phyloP scores from a whole-genome alignment of 2,797 vertebrate species.

The Oreochromis mossambicus region DNA sequence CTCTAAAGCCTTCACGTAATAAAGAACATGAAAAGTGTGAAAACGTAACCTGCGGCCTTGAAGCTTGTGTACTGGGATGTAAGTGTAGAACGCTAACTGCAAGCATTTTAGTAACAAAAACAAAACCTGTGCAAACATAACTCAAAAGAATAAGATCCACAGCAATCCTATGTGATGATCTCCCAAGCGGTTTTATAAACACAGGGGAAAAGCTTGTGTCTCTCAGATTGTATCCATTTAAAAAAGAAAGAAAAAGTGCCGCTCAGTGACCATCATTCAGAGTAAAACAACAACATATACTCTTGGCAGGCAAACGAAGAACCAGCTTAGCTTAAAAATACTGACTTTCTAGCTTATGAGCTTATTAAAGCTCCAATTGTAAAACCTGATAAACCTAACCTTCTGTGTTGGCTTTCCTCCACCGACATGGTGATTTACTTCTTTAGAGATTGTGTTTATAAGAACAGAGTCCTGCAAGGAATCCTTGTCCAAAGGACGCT shows the following conservation, averaged over 20 bases:
- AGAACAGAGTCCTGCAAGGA: conserved; percentile 32
- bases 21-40: background rate
- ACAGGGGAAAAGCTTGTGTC: background rate
- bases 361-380: conserved; percentile 53
- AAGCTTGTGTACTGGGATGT: background rate
- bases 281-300: conserved; percentile 45
- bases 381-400: conserved; percentile 18
- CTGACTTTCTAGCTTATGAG: conserved; percentile 52
- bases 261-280: conserved; percentile 22
- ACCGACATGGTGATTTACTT: background rate
- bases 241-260: conserved; percentile 15
- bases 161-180: conserved; percentile 55
- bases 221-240: conserved; percentile 6
- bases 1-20: background rate
- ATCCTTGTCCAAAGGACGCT: conserved; percentile 40
- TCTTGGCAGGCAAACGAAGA: conserved; percentile 44
- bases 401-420: background rate
- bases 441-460: background rate
- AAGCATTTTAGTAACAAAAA: conserved; percentile 26
- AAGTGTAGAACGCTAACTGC: conserved; percentile 20
- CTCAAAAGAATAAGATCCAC: conserved; percentile 58
- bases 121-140: conserved; percentile 62
- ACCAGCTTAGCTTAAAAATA: conserved; percentile 57
- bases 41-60: background rate
- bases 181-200: conserved; percentile 28